A percentile compares a stretch with the other conserved stretches of the same genome.
Conservation (phyloP, 2,113 vertebrate species). For the Corydoras sp. region DNA sequence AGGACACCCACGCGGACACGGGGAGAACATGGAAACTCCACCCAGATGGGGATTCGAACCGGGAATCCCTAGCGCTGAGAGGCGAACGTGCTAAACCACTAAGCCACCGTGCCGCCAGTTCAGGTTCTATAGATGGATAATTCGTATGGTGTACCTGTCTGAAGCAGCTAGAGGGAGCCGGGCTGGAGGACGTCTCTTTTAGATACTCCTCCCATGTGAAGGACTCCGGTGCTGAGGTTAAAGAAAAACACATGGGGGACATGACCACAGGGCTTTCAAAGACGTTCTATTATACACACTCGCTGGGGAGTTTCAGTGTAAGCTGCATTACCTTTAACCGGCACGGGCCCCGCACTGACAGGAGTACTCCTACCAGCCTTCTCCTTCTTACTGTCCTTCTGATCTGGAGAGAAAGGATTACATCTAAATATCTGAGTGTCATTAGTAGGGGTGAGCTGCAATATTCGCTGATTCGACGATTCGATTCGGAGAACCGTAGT, state of each 20-base stretch:
- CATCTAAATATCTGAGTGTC: background rate
- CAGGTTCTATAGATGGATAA: too few relatives aligned
- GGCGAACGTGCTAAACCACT: too few relatives aligned
- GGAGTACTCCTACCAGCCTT: constrained; percentile 68
- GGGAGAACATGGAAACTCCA: too few relatives aligned
- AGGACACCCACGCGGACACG: too few relatives aligned
- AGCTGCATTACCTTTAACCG: constrained; percentile 63
- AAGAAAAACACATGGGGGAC: constrained; percentile 15
- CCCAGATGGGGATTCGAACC: too few relatives aligned
- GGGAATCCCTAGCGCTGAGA: too few relatives aligned
- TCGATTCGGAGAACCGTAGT: too few relatives aligned
- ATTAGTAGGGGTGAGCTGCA: too few relatives aligned
- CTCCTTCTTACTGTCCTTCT: constrained; percentile 79
- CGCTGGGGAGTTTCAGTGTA: too few relatives aligned
- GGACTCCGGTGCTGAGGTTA: constrained; percentile 60
- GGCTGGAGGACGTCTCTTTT: constrained; percentile 78
- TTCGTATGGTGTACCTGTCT: constrained; percentile 72
- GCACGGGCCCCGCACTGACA: constrained; percentile 55
- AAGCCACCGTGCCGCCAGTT: too few relatives aligned
- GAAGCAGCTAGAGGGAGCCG: constrained; percentile 81
- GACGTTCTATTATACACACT: too few relatives aligned
- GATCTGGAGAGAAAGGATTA: constrained; percentile 64
- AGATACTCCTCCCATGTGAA: constrained; percentile 92
- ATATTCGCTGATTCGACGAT: too few relatives aligned
- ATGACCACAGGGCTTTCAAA: background rate